Base-by-base conservation (phyloP, 2,113 vertebrate species). In the Proteles cristata region DNA sequence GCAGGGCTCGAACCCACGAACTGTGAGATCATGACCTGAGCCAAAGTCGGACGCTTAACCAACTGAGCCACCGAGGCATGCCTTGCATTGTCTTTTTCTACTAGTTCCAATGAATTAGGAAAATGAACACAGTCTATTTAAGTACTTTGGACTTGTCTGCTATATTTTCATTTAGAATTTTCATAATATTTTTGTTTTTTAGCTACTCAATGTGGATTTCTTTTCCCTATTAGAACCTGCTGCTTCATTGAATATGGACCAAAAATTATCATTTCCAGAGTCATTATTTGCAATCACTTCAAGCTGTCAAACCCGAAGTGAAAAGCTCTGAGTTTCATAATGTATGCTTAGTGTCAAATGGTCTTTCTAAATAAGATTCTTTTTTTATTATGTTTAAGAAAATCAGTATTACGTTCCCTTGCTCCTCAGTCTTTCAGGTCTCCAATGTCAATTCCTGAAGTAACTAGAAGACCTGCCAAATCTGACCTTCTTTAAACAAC, bases 401-500 rank as follows among this genome's bases (percentile, higher is more conserved):
- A 98, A 97, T 93, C 84, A 93, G 48, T 73, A 53, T 3, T 21
- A 87, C 15, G 93, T 98, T 97, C 95, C 93, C 92, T 96, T 63
- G 76, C 86, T 95, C 97, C n/a, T 95, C 89, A 96, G 96, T 91
- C 83, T 96, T 93, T 82, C 73, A 85, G 93, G 90, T 97, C 93
- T 98, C 98, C 43, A 17, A 39, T 7, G 35, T 97, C 96, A 97
- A 82, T 48, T 97, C 71, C 94, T 94, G 92, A 98, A 98, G 97
- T 98, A 97, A 97, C 96, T 96, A 96, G 97, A 97, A 98, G 98
- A 96, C 39, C 98, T 99, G 98, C 98, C 98, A 99, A 97, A 98
- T 97, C 93, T 98, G 98, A 98, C 98, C 98, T 99, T 99, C 98
- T 98, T 98, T 96, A 98, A 98, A 98, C 98, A 98, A 98, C 94